Evolutionary conservation across 2,797 vertebrate species (phyloP).

Genomic region (Kryptolebias ocellatus): DNA sequence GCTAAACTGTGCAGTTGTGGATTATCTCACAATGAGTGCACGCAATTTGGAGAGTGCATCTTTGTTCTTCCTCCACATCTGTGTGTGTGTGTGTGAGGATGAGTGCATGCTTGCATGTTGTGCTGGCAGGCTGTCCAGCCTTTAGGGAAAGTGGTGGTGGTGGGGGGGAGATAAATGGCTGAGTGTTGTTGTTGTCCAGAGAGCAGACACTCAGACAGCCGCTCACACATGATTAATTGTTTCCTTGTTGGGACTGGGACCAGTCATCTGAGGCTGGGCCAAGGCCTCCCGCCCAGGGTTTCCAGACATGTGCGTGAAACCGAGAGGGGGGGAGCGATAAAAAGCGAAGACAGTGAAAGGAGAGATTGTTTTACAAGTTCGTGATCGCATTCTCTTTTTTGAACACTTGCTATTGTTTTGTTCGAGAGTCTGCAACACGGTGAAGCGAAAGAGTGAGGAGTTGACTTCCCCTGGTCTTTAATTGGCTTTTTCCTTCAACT

Average conservation of each 20-base stretch:
- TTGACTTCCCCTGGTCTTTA: conserved; percentile 32
- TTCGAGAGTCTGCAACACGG: conserved; percentile 49
- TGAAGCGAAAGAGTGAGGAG: conserved; percentile 20
- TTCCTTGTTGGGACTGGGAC: conserved; percentile 82
- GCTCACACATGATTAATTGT: conserved; percentile 87
- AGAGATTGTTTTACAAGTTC: conserved; percentile 50
- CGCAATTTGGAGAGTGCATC: conserved; percentile 24
- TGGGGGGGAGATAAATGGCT: conserved; percentile 70
- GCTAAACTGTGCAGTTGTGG: conserved; percentile 6
- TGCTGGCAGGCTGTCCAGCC: conserved; percentile 73
- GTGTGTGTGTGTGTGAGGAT: conserved; percentile 49
- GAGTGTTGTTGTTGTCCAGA: conserved; percentile 84
- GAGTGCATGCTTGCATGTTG: conserved; percentile 71
- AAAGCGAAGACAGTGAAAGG: conserved; percentile 47
- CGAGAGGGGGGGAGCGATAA: conserved; percentile 38
- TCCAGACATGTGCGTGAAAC: conserved; percentile 35
- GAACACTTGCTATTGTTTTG: conserved; percentile 15
- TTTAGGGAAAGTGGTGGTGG: conserved; percentile 48
- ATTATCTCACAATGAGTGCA: conserved; percentile 22
- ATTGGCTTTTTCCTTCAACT: conserved; percentile 47
- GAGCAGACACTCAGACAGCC: conserved; percentile 81
- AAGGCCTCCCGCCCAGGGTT: conserved; percentile 78
- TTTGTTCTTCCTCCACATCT: conserved; percentile 52
- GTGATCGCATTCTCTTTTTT: conserved; percentile 44
- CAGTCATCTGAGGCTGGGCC: conserved; percentile 74